Evolutionary conservation across 2,113 vertebrate species (phyloP).

Genomic region (Malurus melanocephalus): DNA sequence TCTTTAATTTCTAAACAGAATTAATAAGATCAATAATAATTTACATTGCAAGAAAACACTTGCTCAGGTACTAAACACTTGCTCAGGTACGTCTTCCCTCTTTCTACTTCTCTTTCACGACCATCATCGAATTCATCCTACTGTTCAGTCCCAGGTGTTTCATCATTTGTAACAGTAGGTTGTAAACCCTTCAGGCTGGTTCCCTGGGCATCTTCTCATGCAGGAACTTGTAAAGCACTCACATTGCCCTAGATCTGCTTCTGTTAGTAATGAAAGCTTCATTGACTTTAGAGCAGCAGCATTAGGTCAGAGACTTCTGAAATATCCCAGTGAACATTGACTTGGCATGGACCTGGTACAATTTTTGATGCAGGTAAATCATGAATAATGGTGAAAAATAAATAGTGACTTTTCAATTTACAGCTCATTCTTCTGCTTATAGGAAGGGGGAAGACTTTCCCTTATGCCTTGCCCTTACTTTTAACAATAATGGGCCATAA

Average conservation of each 20-base stretch:
- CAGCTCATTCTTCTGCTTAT: not conserved
- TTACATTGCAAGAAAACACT: not conserved
- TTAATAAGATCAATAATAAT: not conserved
- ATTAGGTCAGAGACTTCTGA: not conserved
- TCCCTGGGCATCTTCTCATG: not conserved
- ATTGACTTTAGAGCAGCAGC: not conserved
- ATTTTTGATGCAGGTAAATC: not conserved
- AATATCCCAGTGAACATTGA: not conserved
- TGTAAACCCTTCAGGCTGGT: not conserved
- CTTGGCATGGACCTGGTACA: not conserved
- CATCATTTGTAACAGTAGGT: not conserved
- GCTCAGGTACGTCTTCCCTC: not conserved
- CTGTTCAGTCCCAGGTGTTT: not conserved
- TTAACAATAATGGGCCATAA: not conserved
- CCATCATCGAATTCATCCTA: not conserved
- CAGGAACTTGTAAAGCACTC: not conserved
- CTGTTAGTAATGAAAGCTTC: not conserved
- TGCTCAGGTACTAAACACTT: not conserved
- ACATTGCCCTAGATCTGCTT: not conserved
- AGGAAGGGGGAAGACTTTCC: not conserved
- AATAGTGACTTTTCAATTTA: not conserved
- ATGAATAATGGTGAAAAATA: not conserved
- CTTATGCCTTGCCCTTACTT: not conserved
- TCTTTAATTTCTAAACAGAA: not conserved
- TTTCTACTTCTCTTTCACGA: not conserved